A percentile compares a stretch with the other conserved stretches of the same genome.
Conservation (phyloP, 1,140 invertebrate species). For the Nasonia vitripennis region DNA sequence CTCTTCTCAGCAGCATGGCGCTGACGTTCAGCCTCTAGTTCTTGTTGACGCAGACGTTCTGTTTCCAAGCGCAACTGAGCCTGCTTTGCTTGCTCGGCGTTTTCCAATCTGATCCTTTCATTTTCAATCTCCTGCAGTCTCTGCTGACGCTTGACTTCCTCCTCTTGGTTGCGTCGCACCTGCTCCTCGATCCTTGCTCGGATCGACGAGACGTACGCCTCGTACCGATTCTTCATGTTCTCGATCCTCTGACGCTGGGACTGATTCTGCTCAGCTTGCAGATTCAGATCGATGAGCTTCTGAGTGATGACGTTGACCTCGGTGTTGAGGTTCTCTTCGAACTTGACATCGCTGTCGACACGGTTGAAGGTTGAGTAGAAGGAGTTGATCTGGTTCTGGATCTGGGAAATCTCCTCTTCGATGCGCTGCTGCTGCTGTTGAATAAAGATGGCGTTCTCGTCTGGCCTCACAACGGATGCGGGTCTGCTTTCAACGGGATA, state of each 20-base stretch:
- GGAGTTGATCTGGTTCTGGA: neutral
- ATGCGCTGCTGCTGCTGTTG: neutral
- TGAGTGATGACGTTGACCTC: neutral
- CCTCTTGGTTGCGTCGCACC: neutral
- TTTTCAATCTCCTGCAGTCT: constrained; percentile 7
- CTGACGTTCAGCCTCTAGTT: neutral
- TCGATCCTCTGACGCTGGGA: constrained; percentile 1
- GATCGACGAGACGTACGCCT: constrained; percentile 12
- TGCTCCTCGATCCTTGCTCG: constrained; percentile 12
- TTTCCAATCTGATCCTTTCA: neutral
- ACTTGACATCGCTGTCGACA: neutral
- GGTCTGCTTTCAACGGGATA: neutral
- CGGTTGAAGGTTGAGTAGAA: constrained; percentile 29
- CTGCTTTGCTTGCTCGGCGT: neutral
- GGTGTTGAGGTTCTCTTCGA: constrained; percentile 14
- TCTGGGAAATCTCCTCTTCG: neutral
- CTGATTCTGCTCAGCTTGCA: neutral
- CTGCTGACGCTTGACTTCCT: neutral
- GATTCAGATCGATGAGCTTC: constrained; percentile 1
- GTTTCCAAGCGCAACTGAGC: neutral
- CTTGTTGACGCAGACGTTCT: neutral
- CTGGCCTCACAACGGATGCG: neutral
- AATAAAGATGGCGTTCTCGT: neutral
- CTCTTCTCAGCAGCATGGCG: neutral
- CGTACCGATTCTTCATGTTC: constrained; percentile 17